These are phyloP conservation scores for Phyllostomus hastatus DNA, from an alignment of 2,113 vertebrate genomes.

Conservation along the genomic window DNA sequence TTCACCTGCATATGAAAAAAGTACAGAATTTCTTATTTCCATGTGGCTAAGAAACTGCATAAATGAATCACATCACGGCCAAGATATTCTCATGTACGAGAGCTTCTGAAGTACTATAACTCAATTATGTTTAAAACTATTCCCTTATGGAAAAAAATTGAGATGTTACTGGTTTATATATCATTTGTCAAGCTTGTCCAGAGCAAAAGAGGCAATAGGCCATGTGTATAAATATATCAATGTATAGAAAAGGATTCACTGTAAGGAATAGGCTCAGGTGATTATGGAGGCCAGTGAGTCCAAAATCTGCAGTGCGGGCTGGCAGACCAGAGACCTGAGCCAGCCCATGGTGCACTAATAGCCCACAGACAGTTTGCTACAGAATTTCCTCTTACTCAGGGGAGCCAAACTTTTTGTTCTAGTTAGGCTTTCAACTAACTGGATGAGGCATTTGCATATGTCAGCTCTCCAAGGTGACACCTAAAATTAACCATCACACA, in stretches of 20 bases:
- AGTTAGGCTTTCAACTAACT: neutral
- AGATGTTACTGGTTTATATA: neutral
- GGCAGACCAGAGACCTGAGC: too few species aligned
- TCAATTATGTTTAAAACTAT: neutral
- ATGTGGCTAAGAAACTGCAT: neutral
- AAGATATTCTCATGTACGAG: neutral
- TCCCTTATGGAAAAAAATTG: neutral
- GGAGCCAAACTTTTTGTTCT: neutral
- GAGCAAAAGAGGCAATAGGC: neutral
- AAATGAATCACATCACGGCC: neutral
- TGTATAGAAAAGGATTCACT: neutral
- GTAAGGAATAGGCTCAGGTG: neutral
- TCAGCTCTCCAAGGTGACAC: neutral
- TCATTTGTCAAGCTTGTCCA: neutral
- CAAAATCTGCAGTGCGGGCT: neutral
- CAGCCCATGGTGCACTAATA: accelerated
- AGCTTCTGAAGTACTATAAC: neutral
- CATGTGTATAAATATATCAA: neutral
- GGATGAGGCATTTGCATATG: neutral
- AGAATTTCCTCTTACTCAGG: neutral
- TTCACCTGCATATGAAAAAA: neutral
- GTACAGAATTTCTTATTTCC: neutral
- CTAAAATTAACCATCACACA: neutral
- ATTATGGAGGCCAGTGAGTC: neutral
- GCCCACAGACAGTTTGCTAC: neutral